A percentile compares a stretch with the other conserved stretches of the same genome.
These are phyloP conservation scores for Gobio gobio DNA, from an alignment of 2,113 vertebrate species.

Conservation along the genomic window DNA sequence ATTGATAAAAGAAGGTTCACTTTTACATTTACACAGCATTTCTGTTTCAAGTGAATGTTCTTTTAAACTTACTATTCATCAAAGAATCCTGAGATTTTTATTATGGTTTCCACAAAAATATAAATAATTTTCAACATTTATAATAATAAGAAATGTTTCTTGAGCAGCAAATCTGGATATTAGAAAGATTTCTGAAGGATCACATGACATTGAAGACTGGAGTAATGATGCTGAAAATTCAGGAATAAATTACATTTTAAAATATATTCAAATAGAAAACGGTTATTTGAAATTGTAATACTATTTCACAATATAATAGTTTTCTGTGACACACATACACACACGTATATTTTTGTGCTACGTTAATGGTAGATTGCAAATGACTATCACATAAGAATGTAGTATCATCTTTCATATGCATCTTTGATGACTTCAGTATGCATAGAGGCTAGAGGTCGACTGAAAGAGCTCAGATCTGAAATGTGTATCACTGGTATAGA, in stretches of 20 bases:
- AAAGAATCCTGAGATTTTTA: neutral
- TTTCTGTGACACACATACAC: too few relatives aligned
- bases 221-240: too few relatives aligned
- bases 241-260: neutral
- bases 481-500: neutral
- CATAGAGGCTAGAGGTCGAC: neutral
- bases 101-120: neutral
- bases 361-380: neutral
- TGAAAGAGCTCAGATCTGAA: neutral
- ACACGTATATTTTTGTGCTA: neutral
- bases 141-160: neutral
- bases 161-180: neutral
- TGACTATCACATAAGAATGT: neutral
- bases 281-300: neutral
- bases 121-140: neutral
- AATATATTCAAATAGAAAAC: neutral
- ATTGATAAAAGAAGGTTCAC: neutral
- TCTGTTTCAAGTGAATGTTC: too few relatives aligned
- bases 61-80: neutral
- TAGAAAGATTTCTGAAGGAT: too few relatives aligned
- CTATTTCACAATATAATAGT: neutral
- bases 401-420: neutral
- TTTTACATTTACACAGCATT: too few relatives aligned
- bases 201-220: too few relatives aligned
- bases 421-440: neutral